Conservation (phyloP, 2,113 vertebrate genomes). For the Montifringilla adamsi region DNA sequence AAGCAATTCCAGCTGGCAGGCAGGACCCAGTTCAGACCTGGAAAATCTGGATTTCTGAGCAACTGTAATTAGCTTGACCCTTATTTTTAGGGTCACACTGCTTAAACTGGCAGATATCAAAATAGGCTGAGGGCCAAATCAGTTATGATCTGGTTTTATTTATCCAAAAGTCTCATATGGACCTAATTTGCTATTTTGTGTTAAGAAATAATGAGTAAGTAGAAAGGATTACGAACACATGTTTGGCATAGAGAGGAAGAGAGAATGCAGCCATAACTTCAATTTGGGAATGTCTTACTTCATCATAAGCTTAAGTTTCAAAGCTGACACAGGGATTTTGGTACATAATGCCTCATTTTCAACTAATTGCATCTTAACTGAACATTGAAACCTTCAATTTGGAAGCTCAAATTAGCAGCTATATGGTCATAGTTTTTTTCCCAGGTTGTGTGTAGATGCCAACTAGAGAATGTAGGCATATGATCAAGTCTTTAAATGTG, state of each 20-base stretch:
- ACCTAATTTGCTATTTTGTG: not conserved
- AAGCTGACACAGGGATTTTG: not conserved
- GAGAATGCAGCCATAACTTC: not conserved
- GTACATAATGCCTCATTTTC: slow-evolving; percentile 19
- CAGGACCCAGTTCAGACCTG: not conserved
- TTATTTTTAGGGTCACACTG: not conserved
- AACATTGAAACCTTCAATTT: slow-evolving; percentile 13
- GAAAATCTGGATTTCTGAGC: slow-evolving; percentile 20
- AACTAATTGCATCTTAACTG: not conserved
- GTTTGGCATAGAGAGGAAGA: not conserved
- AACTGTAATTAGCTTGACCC: not conserved
- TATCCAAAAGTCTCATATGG: not conserved
- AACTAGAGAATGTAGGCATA: not conserved
- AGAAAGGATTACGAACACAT: not conserved
- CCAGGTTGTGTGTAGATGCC: not conserved
- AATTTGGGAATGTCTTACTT: not conserved
- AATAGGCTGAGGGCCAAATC: not conserved
- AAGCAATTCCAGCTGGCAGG: not conserved
- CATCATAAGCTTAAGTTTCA: slow-evolving; percentile 21
- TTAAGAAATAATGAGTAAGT: not conserved
- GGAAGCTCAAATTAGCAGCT: slow-evolving; percentile 8
- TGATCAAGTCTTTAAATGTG: not conserved
- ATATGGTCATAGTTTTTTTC: not conserved
- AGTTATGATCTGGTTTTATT: not conserved
- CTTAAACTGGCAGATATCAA: not conserved